phyloP scores from a whole-genome alignment of 2,888 invertebrate genomes.

The Fragum whitleyi region DNA sequence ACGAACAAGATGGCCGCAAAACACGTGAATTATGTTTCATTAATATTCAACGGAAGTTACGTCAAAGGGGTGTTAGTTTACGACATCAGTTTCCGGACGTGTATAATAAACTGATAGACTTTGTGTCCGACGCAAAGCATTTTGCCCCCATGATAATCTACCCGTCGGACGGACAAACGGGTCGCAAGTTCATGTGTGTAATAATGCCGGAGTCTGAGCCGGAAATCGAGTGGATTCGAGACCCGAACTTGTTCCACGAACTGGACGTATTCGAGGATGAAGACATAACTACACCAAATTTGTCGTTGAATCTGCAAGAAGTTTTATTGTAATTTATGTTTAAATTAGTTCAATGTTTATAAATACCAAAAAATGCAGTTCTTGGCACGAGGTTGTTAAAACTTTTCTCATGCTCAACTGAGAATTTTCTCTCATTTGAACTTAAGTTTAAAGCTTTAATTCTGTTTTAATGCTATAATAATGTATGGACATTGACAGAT shows the following conservation, averaged over 20 bases:
- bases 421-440: too few species aligned
- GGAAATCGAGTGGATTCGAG: conserved; percentile 72
- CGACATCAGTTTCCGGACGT: conserved; percentile 95
- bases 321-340: background rate
- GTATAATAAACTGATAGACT: conserved; percentile 92
- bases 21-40: conserved; percentile 86
- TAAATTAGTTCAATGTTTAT: too few species aligned
- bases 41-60: conserved; percentile 90
- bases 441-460: too few species aligned
- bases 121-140: conserved; percentile 87
- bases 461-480: too few species aligned
- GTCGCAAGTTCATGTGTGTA: conserved; percentile 78
- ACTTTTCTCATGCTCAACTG: too few species aligned
- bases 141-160: conserved; percentile 77
- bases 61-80: conserved; percentile 92
- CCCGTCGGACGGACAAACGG: conserved; percentile 71
- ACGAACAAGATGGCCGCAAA: conserved; percentile 53
- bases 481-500: too few species aligned
- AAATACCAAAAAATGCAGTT: too few species aligned
- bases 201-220: conserved; percentile 80
- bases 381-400: too few species aligned
- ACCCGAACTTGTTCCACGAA: conserved; percentile 61
- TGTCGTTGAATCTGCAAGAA: conserved; percentile 37
- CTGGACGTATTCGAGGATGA: conserved; percentile 62
- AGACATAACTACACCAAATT: conserved; percentile 35